phyloP scores from a whole-genome alignment of 2,888 invertebrate genomes.

The Caenorhabditis imperialis region DNA sequence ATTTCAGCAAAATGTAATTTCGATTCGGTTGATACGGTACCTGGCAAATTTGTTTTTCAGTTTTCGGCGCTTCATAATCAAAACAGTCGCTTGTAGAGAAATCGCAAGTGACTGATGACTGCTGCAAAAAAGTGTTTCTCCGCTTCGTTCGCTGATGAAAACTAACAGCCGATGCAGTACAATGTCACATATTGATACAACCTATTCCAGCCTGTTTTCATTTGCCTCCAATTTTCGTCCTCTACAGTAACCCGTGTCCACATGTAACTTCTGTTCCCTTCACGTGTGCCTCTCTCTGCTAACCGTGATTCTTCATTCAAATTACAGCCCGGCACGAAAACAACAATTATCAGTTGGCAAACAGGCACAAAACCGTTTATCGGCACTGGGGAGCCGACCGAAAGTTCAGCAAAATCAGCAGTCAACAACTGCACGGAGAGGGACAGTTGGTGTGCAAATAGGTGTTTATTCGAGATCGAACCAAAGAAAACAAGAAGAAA shows the following conservation, averaged over 20 bases:
- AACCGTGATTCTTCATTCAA: not conserved
- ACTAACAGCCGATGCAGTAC: too few relatives aligned
- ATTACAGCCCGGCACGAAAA: slow-evolving; percentile 13
- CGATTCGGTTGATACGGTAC: too few relatives aligned
- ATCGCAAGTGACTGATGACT: too few relatives aligned
- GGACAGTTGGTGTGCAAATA: not conserved
- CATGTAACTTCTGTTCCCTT: slow-evolving; percentile 29
- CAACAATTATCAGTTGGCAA: slow-evolving; percentile 12
- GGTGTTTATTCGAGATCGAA: slow-evolving; percentile 15
- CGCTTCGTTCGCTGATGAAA: too few relatives aligned
- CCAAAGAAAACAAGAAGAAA: not conserved
- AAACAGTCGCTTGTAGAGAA: too few relatives aligned
- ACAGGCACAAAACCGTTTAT: slow-evolving; percentile 19
- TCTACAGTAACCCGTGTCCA: slow-evolving; percentile 6
- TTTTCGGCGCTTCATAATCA: too few relatives aligned
- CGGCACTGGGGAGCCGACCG: slow-evolving; percentile 5
- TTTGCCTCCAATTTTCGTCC: not conserved
- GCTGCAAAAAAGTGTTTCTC: too few relatives aligned
- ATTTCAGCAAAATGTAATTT: too few relatives aligned
- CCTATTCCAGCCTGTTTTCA: slow-evolving; percentile 30
- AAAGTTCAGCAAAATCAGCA: slow-evolving; percentile 31
- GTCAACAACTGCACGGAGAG: too few relatives aligned
- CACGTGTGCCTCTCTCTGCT: slow-evolving; percentile 4
- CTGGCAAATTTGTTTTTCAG: too few relatives aligned
- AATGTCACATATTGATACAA: too few relatives aligned